Conservation (phyloP, 2,888 invertebrate species). For the Heliconius aoede region DNA sequence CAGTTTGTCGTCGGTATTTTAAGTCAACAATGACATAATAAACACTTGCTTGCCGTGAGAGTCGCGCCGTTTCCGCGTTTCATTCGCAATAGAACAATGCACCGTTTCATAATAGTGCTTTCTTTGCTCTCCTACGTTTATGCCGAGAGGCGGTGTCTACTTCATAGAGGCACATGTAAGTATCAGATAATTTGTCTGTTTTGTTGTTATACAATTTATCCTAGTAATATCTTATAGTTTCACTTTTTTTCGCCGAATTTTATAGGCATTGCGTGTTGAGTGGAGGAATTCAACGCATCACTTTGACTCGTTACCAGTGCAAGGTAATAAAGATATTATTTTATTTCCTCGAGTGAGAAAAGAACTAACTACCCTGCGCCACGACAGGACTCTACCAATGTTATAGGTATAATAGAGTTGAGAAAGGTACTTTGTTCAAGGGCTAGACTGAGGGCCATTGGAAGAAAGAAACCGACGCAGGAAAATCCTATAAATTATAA, state of each 20-base stretch:
- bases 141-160: conserved; percentile 58
- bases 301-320: too few relatives aligned
- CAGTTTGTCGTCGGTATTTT: conserved; percentile 14
- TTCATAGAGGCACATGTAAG: conserved; percentile 60
- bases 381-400: too few relatives aligned
- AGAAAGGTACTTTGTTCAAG: background rate
- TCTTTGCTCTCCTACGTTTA: conserved; percentile 49
- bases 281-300: too few relatives aligned
- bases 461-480: background rate
- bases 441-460: background rate
- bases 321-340: too few relatives aligned
- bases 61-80: conserved; percentile 44
- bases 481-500: background rate
- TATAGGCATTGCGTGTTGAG: too few relatives aligned
- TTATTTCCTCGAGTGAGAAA: too few relatives aligned
- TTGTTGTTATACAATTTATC: background rate
- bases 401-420: too few relatives aligned
- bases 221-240: too few relatives aligned
- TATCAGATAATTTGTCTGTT: conserved; percentile 3
- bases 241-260: too few relatives aligned
- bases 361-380: too few relatives aligned
- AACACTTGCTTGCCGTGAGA: conserved; percentile 53
- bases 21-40: conserved; percentile 30
- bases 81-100: conserved; percentile 56
- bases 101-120: conserved; percentile 50